Evolutionary conservation across 2,797 vertebrate genomes (phyloP), one percentile per base, ranked within the genome.

Genomic region (Cuculus canorus): DNA sequence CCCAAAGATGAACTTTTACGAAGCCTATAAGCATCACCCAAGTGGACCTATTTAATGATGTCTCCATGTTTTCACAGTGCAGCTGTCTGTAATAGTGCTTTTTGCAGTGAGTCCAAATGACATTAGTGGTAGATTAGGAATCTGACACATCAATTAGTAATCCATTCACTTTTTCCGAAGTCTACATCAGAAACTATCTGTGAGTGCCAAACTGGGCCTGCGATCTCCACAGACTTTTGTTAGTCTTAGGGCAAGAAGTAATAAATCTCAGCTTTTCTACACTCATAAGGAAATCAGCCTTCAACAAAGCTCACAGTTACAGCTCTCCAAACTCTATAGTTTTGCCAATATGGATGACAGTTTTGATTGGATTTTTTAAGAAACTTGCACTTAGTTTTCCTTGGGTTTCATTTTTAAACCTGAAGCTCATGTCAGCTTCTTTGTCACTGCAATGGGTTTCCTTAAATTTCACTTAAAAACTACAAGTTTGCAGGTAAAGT

Each of bases 151-250:
- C 87, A 91, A 77, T 96, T 97, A 92, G 91, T 90, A 96, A 90
- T 59, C 79, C 90, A 89, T 79, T 96, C 94, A 70, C 76, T 96
- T 95, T 90, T 97, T 93, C 96, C 95, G 94, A 85, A 89, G 68
- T 52, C 83, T 89, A 96, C 94, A 96, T 92, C 71, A 94, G 83
- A 96, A 95, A 89, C 70, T 73, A 85, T 96, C 83, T 90, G 77
- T 72, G 92, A 86, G 88, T 91, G 86, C 93, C 93, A 95, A 93
- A 82, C 30, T 54, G 35, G 82, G 56, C 88, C 92, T 92, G 85
- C 91, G 86, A 95, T 94, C 76, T 93, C 65, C 82, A 90, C 39
- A 54, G 73, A 93, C 79, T 75, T 90, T 95, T 94, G 88, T 96
- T 93, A 90, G 82, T 82, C 65, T 96, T 88, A 59, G 24, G 48